Percentiles rank a stretch among this genome's conserved stretches.
phyloP scores from a whole-genome alignment of 2,797 vertebrate species.

The Pogonophryne albipinna region DNA sequence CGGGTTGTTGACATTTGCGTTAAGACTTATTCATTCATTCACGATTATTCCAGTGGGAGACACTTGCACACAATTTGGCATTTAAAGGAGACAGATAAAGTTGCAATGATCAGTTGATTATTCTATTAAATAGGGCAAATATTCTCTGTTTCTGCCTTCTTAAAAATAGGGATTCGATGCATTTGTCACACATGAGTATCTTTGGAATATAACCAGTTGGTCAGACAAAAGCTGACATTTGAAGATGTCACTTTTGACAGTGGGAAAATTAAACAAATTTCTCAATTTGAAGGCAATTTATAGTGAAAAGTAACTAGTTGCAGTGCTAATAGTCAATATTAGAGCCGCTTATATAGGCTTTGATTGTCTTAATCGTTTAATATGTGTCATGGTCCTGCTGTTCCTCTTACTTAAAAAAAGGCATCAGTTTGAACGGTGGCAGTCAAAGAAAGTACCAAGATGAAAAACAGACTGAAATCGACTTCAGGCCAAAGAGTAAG shows the following conservation, averaged over 20 bases:
- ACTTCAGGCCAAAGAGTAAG: slow-evolving; percentile 15
- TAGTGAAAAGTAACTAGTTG: not conserved
- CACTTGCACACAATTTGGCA: not conserved
- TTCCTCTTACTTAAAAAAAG: slow-evolving; percentile 1
- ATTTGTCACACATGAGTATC: not conserved
- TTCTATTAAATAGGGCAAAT: not conserved
- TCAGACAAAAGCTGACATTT: not conserved
- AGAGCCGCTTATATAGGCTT: slow-evolving; percentile 11
- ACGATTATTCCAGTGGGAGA: not conserved
- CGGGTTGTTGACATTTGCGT: not conserved
- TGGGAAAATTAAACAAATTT: not conserved
- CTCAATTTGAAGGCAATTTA: not conserved
- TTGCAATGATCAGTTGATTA: not conserved
- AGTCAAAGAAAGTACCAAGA: slow-evolving; percentile 20
- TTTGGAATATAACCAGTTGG: not conserved
- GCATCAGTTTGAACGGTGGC: slow-evolving; percentile 21
- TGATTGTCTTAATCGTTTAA: slow-evolving; percentile 22
- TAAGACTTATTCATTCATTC: not conserved
- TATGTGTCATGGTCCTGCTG: slow-evolving; percentile 7
- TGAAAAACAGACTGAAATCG: slow-evolving; percentile 21
- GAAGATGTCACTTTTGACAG: not conserved
- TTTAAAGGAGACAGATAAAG: not conserved
- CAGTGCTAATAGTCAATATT: not conserved
- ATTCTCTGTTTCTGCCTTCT: not conserved
- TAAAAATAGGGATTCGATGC: not conserved